These are phyloP conservation scores for Campopleginae sp. DNA, from an alignment of 2,888 invertebrate genomes.

Conservation along the genomic window DNA sequence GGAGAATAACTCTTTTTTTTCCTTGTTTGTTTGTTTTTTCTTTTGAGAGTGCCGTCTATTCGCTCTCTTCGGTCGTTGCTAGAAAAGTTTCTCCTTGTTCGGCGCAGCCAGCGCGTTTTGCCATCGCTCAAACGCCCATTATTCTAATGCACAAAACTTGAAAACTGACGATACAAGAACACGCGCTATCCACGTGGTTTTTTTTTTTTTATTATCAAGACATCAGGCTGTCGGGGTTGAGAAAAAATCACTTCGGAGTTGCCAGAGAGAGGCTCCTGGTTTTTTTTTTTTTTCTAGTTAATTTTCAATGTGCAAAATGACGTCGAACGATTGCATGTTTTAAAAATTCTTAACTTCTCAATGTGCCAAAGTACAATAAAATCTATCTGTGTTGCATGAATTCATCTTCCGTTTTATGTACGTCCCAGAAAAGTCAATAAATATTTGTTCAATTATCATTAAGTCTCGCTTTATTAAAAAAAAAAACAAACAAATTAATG, in stretches of 20 bases:
- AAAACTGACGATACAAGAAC: background rate
- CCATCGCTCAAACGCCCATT: conserved; percentile 31
- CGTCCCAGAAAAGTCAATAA: background rate
- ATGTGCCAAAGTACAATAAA: conserved; percentile 44
- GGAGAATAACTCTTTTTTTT: conserved; percentile 26
- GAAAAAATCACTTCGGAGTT: background rate
- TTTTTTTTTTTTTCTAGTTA: too few relatives aligned
- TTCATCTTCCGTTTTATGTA: conserved; percentile 30
- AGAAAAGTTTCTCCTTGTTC: conserved; percentile 35
- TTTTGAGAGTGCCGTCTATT: conserved; percentile 35
- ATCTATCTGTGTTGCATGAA: conserved; percentile 56
- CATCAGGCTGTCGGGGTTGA: background rate
- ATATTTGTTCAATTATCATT: background rate
- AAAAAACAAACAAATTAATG: too few relatives aligned
- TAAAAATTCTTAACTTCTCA: conserved; percentile 8
- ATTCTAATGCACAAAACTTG: conserved; percentile 25
- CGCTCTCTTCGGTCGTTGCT: background rate
- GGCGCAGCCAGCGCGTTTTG: conserved; percentile 29
- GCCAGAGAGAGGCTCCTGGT: background rate
- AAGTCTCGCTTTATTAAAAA: too few relatives aligned
- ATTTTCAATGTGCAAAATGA: conserved; percentile 2
- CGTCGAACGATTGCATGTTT: conserved; percentile 22
- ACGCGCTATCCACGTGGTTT: background rate
- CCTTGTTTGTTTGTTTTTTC: conserved; percentile 6
- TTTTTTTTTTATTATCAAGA: background rate